These are phyloP conservation scores for Cheilosia vernalis DNA, from an alignment of 2,888 invertebrate genomes.

Conservation along the genomic window DNA sequence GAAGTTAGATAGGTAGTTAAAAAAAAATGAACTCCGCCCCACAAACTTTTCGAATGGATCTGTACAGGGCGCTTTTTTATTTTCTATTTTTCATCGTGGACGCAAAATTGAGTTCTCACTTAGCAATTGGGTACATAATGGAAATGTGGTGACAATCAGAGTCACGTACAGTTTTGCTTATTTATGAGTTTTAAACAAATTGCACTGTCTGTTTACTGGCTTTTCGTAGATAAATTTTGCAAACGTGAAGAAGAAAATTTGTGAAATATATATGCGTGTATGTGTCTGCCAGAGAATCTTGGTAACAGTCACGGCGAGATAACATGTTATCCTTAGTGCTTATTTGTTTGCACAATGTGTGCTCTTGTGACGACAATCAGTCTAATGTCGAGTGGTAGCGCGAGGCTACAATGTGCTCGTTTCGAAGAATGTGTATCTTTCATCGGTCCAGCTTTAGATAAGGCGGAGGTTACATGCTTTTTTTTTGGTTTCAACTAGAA, in stretches of 20 bases:
- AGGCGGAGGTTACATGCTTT: background rate
- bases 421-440: background rate
- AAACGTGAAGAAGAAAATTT: constrained; percentile 19
- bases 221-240: constrained; percentile 44
- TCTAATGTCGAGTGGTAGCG: background rate
- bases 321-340: constrained; percentile 33
- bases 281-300: background rate
- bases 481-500: background rate
- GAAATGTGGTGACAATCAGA: constrained; percentile 39
- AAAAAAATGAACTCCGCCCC: too few species aligned
- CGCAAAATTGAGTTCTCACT: constrained; percentile 22
- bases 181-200: constrained; percentile 43
- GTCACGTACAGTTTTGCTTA: constrained; percentile 60
- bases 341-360: constrained; percentile 8
- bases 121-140: constrained; percentile 12
- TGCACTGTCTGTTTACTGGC: constrained; percentile 20
- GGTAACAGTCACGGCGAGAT: constrained; percentile 14
- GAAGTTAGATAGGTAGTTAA: constrained; percentile 53
- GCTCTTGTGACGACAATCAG: constrained; percentile 34
- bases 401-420: constrained; percentile 24
- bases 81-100: constrained; percentile 27
- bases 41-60: background rate
- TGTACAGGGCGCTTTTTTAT: constrained; percentile 8
- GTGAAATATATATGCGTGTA: constrained; percentile 23
- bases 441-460: background rate